Evolutionary conservation across 1,140 invertebrate genomes (phyloP).

Genomic region (Drosophila bocki): DNA sequence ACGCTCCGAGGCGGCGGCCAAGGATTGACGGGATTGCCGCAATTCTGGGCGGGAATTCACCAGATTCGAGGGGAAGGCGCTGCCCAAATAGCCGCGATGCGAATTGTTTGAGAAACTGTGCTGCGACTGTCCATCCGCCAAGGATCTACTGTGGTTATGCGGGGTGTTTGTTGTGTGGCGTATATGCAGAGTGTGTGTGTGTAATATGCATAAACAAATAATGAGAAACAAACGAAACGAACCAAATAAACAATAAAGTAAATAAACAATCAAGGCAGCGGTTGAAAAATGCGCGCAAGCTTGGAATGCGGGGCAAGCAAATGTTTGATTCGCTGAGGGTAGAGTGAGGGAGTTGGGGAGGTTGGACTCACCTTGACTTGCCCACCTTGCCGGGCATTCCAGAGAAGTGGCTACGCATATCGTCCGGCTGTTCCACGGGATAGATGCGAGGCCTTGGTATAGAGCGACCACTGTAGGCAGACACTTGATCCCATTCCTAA

Average conservation of each 20-base stretch:
- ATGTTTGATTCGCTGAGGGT: conserved; percentile 24
- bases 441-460: conserved; percentile 94
- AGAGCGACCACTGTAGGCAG: conserved; percentile 95
- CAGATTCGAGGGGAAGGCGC: conserved; percentile 90
- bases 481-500: conserved; percentile 96
- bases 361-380: conserved; percentile 85
- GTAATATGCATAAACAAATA: conserved; percentile 49
- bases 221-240: conserved; percentile 64
- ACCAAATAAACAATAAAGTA: conserved; percentile 45
- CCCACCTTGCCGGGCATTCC: conserved; percentile 85
- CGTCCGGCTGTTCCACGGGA: conserved; percentile 89
- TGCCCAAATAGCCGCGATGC: conserved; percentile 89
- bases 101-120: conserved; percentile 94
- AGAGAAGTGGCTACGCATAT: conserved; percentile 89
- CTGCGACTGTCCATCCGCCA: conserved; percentile 94
- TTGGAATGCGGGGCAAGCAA: conserved; percentile 45
- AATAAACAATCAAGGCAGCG: conserved; percentile 29
- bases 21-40: conserved; percentile 92
- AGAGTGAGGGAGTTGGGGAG: not conserved
- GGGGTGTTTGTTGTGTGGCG: not conserved
- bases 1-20: conserved; percentile 91
- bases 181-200: conserved; percentile 4
- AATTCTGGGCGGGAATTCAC: conserved; percentile 92
- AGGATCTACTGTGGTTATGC: conserved; percentile 85
- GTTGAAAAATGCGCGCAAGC: conserved; percentile 39